Percentiles rank a stretch among this genome's conserved stretches.
These are phyloP conservation scores for Ophthalmolycus amberensis DNA, from an alignment of 2,113 vertebrate genomes.

Conservation along the genomic window DNA sequence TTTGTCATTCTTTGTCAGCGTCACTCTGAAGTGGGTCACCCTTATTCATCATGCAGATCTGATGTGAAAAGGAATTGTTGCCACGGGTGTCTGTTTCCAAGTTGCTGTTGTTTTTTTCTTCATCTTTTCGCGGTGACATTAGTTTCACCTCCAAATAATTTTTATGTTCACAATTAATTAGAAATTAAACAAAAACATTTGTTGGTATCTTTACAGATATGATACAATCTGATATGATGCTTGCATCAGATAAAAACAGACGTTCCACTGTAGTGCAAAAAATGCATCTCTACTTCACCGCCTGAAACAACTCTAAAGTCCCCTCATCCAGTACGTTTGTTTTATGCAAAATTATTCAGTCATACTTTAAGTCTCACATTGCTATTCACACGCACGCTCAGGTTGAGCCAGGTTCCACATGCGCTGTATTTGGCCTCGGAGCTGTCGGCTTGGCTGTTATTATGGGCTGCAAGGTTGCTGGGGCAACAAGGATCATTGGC, in stretches of 20 bases:
- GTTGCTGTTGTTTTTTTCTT: background rate
- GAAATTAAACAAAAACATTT: background rate
- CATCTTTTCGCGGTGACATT: background rate
- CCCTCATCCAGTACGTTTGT: background rate
- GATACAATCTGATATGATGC: background rate
- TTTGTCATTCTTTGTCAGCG: background rate
- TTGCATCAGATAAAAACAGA: background rate
- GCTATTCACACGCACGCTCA: constrained; percentile 46
- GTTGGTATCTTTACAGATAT: background rate
- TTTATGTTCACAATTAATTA: background rate
- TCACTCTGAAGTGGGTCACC: constrained; percentile 29
- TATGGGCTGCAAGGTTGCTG: constrained; percentile 90
- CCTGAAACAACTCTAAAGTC: background rate
- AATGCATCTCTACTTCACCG: background rate
- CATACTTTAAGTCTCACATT: background rate
- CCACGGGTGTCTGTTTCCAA: background rate
- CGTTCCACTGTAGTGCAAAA: background rate
- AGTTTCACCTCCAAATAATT: background rate
- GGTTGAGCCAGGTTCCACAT: constrained; percentile 93
- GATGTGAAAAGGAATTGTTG: constrained; percentile 9
- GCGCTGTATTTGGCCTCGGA: constrained; percentile 91
- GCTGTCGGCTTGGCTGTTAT: constrained; percentile 90
- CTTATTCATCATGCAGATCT: constrained; percentile 28
- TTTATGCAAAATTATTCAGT: background rate
- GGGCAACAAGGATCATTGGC: constrained; percentile 91